Evolutionary conservation across 2,113 vertebrate species (phyloP).

Genomic region (Canis aureus): DNA sequence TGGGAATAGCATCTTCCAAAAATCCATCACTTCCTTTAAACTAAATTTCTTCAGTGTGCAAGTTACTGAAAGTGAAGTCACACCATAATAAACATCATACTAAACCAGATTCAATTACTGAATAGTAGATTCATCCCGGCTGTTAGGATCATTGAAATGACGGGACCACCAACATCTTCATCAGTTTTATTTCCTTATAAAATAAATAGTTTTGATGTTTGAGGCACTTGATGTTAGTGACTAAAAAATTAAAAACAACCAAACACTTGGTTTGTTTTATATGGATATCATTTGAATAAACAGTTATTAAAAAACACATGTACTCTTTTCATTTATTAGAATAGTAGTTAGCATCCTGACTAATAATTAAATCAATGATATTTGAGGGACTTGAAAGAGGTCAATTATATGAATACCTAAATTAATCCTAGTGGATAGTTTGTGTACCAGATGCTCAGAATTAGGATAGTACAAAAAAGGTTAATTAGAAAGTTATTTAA

Average conservation of each 20-base stretch:
- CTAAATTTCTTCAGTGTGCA: background rate
- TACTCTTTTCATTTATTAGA: slow-evolving; percentile 43
- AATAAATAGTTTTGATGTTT: slow-evolving; percentile 41
- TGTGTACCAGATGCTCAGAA: background rate
- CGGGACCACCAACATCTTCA: background rate
- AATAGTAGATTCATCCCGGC: background rate
- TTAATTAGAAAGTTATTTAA: background rate
- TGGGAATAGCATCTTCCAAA: background rate
- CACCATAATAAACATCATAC: slow-evolving; percentile 41
- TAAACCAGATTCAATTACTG: slow-evolving; percentile 22
- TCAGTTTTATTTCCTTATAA: slow-evolving; percentile 58
- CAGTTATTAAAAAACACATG: background rate
- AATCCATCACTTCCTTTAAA: slow-evolving; percentile 42
- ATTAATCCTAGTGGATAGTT: background rate
- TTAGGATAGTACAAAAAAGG: background rate
- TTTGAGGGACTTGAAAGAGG: slow-evolving; percentile 14
- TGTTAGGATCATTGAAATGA: background rate
- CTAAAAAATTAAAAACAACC: background rate
- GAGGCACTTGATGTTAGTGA: slow-evolving; percentile 24
- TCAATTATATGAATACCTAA: background rate
- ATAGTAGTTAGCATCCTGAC: background rate
- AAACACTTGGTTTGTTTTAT: slow-evolving; percentile 52
- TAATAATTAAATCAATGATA: slow-evolving; percentile 19
- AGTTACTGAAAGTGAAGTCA: slow-evolving; percentile 57
- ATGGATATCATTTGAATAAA: slow-evolving; percentile 40